Conservation (phyloP, 2,113 vertebrate species). For the Cheirogaleus medius region DNA sequence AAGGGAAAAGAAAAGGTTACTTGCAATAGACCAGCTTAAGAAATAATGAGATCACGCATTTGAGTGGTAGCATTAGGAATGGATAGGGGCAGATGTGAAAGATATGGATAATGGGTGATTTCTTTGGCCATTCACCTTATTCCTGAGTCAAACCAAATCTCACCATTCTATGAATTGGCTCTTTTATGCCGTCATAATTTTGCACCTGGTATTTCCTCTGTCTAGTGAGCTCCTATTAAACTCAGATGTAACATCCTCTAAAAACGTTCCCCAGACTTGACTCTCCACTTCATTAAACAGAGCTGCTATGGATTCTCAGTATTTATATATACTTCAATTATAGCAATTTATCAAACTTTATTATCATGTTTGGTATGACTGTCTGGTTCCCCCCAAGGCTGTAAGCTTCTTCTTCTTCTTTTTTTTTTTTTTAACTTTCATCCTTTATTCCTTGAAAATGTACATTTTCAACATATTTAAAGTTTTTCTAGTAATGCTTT, state of each 20-base stretch:
- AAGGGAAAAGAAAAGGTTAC: neutral
- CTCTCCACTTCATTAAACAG: neutral
- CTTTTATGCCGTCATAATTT: constrained; percentile 1
- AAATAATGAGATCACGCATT: constrained; percentile 25
- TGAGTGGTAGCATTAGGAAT: neutral
- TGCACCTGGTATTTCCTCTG: neutral
- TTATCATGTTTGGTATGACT: neutral
- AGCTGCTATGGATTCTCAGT: neutral
- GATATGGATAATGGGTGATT: neutral
- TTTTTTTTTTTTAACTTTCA: too few species aligned
- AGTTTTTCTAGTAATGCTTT: too few species aligned
- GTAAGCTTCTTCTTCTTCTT: neutral
- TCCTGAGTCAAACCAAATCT: constrained; percentile 25
- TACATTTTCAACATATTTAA: too few species aligned
- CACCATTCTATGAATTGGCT: neutral
- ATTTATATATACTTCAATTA: neutral
- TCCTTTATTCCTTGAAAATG: too few species aligned
- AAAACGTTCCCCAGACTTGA: neutral
- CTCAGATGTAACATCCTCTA: neutral
- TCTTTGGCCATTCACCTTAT: neutral
- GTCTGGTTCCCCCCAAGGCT: neutral
- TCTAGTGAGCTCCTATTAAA: neutral
- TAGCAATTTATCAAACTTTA: constrained; percentile 10
- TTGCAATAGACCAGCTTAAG: neutral
- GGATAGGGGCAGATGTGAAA: neutral